Evolutionary conservation across 1,140 invertebrate genomes (phyloP).

Genomic region (Dendrolimus punctatus): DNA sequence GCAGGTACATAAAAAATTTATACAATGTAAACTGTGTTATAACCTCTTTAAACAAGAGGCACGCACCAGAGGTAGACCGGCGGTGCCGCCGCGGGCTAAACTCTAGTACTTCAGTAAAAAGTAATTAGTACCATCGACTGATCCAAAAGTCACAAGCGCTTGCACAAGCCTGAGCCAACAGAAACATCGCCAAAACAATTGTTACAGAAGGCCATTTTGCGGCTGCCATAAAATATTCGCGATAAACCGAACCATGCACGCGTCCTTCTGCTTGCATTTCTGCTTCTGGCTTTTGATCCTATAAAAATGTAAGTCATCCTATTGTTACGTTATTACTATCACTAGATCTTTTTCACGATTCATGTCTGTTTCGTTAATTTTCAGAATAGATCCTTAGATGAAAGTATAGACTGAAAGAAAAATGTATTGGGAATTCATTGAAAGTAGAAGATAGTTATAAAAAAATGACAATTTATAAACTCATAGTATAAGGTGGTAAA

Average conservation of each 20-base stretch:
- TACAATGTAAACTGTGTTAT: no score
- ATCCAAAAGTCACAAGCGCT: constrained; percentile 86
- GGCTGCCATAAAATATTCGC: constrained; percentile 79
- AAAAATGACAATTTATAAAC: neutral
- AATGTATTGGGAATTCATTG: no score
- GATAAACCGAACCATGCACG: constrained; percentile 75
- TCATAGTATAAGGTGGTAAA: neutral
- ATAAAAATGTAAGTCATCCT: neutral
- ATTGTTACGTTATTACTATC: neutral
- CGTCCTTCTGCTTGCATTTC: constrained; percentile 47
- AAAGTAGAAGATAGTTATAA: neutral
- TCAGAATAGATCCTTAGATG: no score
- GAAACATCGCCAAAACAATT: constrained; percentile 75
- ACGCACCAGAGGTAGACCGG: no score
- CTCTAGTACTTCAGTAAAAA: no score
- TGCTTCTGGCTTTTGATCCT: constrained; percentile 51
- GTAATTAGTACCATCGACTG: constrained; percentile 77
- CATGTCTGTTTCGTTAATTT: no score
- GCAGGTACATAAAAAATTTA: no score
- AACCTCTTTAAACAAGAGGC: no score
- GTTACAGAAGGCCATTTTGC: constrained; percentile 75
- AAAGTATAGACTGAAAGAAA: no score
- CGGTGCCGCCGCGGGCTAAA: no score
- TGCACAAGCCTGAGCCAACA: constrained; percentile 79
- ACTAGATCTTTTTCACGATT: no score